phyloP scores from a whole-genome alignment of 2,113 vertebrate genomes.

The Nothobranchius furzeri region DNA sequence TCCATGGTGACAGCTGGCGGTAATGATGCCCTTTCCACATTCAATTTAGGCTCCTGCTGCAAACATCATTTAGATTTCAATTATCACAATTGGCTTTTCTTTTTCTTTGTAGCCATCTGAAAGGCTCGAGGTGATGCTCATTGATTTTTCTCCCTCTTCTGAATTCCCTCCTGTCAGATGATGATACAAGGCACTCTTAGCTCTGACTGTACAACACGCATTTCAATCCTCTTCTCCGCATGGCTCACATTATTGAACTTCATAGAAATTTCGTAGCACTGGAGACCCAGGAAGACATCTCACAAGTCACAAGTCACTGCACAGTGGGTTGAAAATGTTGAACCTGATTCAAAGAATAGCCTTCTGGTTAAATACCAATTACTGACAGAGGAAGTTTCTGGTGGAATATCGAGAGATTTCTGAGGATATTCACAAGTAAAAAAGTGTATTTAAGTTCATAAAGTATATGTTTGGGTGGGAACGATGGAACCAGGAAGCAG shows the following conservation, averaged over 20 bases:
- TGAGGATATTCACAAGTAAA: too few species aligned
- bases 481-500: too few species aligned
- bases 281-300: too few species aligned
- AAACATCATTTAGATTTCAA: slow-evolving; percentile 58
- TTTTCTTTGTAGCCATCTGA: slow-evolving; percentile 7
- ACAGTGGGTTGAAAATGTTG: too few species aligned
- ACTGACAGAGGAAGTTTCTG: too few species aligned
- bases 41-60: slow-evolving; percentile 40
- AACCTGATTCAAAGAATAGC: too few species aligned
- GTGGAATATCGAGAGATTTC: too few species aligned
- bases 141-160: slow-evolving; percentile 39
- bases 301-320: too few species aligned
- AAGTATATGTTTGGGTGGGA: too few species aligned
- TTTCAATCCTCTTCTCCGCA: slow-evolving; percentile 11
- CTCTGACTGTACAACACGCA: slow-evolving; percentile 9
- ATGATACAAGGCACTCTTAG: slow-evolving; percentile 15
- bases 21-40: slow-evolving; percentile 49
- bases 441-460: too few species aligned
- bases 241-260: slow-evolving; percentile 13
- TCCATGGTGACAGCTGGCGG: slow-evolving; percentile 8
- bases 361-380: too few species aligned
- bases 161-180: slow-evolving; percentile 16
- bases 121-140: slow-evolving; percentile 39
- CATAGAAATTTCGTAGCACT: neutral
- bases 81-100: slow-evolving; percentile 39